Evolutionary conservation across 1,140 invertebrate species (phyloP), one percentile per base, ranked within the genome.

Genomic region (Aporrectodea caliginosa): DNA sequence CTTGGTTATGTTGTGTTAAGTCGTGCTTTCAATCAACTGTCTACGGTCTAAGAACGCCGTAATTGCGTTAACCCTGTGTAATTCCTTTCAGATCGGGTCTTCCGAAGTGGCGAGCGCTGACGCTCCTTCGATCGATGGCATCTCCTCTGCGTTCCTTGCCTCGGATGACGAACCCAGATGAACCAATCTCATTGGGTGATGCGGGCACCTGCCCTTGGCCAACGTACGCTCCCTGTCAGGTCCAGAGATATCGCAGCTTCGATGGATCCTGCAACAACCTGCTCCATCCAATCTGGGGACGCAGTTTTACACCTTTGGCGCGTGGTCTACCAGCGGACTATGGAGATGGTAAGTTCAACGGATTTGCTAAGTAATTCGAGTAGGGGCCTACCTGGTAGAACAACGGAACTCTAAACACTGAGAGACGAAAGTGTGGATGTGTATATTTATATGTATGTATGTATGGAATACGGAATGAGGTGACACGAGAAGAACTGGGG

Each of bases 201-300:
- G 22, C 6, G 22, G 6, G 6, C 6, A 58, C 6, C 22, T 58
- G 43, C 43, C 43, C 43, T 6, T 58, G 43, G 43, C 6, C 43
- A 22, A 22, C 43, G 43, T 22, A 6, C 22, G 43, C 22, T 27
- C 2, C 27, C 70, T 72, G 70, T 27, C 6, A 29, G 14, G n/a
- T 27, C 6, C 14, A 12, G 32, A 93, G 92, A 79, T 98, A 97
- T 85, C 90, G 96, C 0, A 93, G 90, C 35, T 92, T 94, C 75
- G 95, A 97, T 86, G 97, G 96, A 0, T 93, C 92, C 32, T 98
- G 97, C 85, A 98, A 98, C 86, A 98, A 98, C 87, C 89, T 96
- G 31, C 90, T 91, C 73, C 90, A 96, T 87, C 94, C 95, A 2
- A 93, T 92, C 12, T 96, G 94, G 93, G 97, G 96, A 0, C 91